phyloP scores from a whole-genome alignment of 2,888 invertebrate species.

The Oxystoma pomonae region DNA sequence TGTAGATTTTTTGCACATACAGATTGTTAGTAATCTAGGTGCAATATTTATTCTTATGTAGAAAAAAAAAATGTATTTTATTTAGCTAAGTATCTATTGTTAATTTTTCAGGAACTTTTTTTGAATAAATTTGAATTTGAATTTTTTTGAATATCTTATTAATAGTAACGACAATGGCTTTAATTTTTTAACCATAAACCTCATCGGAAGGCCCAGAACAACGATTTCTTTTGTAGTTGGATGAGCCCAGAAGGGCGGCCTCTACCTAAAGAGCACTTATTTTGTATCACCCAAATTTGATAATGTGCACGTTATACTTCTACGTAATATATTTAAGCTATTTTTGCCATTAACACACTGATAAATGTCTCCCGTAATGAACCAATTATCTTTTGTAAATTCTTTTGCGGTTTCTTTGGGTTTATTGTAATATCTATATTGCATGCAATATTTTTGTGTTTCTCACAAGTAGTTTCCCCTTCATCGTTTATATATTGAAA shows the following conservation, averaged over 20 bases:
- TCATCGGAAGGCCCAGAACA: constrained; percentile 64
- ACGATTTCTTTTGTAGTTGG: constrained; percentile 71
- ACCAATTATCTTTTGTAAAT: constrained; percentile 80
- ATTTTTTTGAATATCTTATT: too few relatives aligned
- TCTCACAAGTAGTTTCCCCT: constrained; percentile 54
- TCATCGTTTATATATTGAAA: constrained; percentile 39
- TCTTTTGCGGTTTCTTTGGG: constrained; percentile 63
- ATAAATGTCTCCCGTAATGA: constrained; percentile 84
- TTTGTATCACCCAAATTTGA: constrained; percentile 84
- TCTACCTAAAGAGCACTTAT: constrained; percentile 83
- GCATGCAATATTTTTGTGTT: constrained; percentile 65
- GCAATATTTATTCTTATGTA: too few relatives aligned
- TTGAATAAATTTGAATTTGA: too few relatives aligned
- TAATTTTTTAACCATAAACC: constrained; percentile 77
- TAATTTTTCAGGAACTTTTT: too few relatives aligned
- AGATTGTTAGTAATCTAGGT: too few relatives aligned
- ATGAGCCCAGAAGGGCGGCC: constrained; percentile 68
- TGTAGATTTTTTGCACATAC: too few relatives aligned
- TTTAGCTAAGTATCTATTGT: too few relatives aligned
- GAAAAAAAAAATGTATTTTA: too few relatives aligned
- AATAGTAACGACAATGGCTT: constrained; percentile 47
- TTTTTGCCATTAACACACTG: constrained; percentile 53
- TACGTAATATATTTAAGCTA: constrained; percentile 72
- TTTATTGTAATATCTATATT: constrained; percentile 64
- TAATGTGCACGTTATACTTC: constrained; percentile 80